Evolutionary conservation across 2,888 invertebrate genomes (phyloP).

Genomic region (Saturnia japonica): DNA sequence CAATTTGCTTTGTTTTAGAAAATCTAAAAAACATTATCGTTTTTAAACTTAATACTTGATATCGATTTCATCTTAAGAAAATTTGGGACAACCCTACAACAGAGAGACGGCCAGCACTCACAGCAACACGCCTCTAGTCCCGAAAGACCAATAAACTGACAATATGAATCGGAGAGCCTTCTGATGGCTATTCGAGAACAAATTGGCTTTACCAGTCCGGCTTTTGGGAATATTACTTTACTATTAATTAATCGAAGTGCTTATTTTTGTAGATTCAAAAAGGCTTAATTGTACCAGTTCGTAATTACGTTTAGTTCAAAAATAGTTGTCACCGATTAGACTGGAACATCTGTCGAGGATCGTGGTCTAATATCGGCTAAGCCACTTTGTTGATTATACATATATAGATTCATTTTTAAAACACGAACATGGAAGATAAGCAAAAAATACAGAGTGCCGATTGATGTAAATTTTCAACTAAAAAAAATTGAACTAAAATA

Average conservation of each 20-base stretch:
- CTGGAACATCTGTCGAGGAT: neutral
- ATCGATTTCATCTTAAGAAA: neutral
- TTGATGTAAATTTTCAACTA: too few relatives aligned
- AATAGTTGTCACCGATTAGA: neutral
- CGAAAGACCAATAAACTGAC: constrained; percentile 13
- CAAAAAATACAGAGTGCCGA: neutral
- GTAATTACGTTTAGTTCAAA: neutral
- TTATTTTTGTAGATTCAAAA: neutral
- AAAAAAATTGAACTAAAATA: too few relatives aligned
- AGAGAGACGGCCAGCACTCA: constrained; percentile 4
- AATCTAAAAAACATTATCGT: too few relatives aligned
- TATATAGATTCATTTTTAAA: neutral
- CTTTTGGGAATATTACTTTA: neutral
- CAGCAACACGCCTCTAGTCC: constrained; percentile 10
- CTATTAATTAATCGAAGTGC: neutral
- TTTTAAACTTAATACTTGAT: too few relatives aligned
- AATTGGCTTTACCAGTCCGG: neutral
- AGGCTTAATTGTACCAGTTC: neutral
- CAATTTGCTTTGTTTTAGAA: too few relatives aligned
- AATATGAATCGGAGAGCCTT: constrained; percentile 7
- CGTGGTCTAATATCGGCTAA: too few relatives aligned
- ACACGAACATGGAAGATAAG: neutral
- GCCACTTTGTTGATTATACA: neutral
- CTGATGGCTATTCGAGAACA: constrained; percentile 1
- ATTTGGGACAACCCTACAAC: neutral